A percentile compares a stretch with the other conserved stretches of the same genome.
phyloP scores from a whole-genome alignment of 2,113 vertebrate species.

The Dasyurus viverrinus region DNA sequence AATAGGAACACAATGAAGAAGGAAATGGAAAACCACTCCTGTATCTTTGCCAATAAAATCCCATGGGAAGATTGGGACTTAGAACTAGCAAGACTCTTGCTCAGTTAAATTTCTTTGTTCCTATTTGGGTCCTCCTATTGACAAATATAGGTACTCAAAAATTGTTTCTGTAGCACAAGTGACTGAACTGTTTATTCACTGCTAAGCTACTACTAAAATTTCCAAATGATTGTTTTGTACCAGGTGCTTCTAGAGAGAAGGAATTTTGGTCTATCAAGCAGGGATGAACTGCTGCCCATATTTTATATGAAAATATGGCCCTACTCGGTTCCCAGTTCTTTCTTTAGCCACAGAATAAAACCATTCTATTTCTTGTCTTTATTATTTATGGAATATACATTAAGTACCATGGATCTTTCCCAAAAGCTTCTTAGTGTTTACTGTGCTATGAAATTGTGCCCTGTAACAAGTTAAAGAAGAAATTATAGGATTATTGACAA shows the following conservation, averaged over 20 bases:
- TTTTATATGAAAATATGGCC: background rate
- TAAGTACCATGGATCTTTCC: background rate
- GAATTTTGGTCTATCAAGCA: background rate
- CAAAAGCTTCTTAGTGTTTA: background rate
- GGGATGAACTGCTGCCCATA: background rate
- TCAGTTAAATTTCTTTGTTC: background rate
- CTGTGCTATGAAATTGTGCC: background rate
- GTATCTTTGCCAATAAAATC: background rate
- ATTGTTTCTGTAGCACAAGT: background rate
- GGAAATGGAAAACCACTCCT: background rate
- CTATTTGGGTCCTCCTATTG: background rate
- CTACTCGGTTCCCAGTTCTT: background rate
- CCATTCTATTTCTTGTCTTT: background rate
- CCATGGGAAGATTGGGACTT: background rate
- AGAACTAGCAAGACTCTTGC: background rate
- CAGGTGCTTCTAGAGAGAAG: background rate
- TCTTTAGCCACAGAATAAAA: background rate
- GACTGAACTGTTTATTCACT: background rate
- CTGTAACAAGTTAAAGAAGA: background rate
- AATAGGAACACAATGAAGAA: background rate
- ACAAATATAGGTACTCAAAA: background rate
- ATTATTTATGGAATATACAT: background rate
- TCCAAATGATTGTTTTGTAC: background rate
- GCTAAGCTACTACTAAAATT: background rate
- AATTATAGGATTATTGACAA: background rate